Evolutionary conservation across 2,797 vertebrate species (phyloP), one percentile per base, ranked within the genome.

Genomic region (Lindbergichthys nudifrons): DNA sequence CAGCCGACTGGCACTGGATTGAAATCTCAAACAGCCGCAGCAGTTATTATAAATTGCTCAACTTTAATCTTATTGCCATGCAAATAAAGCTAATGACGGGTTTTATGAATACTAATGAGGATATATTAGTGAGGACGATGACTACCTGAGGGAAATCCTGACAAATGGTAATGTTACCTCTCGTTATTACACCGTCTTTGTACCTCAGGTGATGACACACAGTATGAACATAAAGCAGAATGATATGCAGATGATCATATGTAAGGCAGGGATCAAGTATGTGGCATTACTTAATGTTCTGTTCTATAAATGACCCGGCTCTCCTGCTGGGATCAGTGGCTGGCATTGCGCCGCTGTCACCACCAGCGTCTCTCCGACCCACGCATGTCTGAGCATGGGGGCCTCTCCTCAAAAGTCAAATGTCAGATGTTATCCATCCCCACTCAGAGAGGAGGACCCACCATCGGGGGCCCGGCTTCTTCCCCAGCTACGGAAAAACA

Each of bases 371-470:
- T 70, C 83, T 63, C 75, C 77, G 50, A 42, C 82, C 82, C 83
- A 83, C 79, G 74, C 84, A 77, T 73, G 81, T 88, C 85, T 87
- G 87, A 87, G 82, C 77, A 81, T 45, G 83, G 73, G 82, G 76
- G 83, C 77, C 85, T 86, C 85, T 77, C 79, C 87, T 90, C 89
- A 93, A 93, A 93, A 93, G 93, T 94, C 92, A 93, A 94, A 94
- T 93, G 92, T 93, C 93, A 93, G 88, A 93, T 88, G 91, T 88
- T 86, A 92, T 93, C 85, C 73, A 83, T 92, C 89, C 85, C 74
- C 50, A 61, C 77, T 82, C 69, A 36, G 57, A 68, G 72, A 87
- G 88, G 88, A 83, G 79, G 81, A 75, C 82, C 86, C 74, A 18
- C 58, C 81, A 50, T 61, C 10, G 54, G 82, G 73, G 85, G 86